Evolutionary conservation across 1,140 invertebrate species (phyloP).

Genomic region (Adoxophyes honmai): DNA sequence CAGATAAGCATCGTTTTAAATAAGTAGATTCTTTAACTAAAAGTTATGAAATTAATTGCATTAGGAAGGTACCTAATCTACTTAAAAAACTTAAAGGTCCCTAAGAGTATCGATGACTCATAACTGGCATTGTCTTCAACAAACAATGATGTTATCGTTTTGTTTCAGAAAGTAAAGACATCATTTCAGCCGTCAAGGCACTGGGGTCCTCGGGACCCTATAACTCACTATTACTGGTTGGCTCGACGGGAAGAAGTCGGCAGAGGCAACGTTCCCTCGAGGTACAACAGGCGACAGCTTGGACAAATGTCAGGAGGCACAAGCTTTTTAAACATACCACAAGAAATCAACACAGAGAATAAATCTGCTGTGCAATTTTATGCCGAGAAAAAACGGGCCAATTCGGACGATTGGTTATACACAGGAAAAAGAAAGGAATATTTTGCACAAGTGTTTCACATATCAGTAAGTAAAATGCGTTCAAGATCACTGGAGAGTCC

Average conservation of each 20-base stretch:
- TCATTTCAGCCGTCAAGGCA: slow-evolving; percentile 78
- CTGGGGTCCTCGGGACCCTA: slow-evolving; percentile 81
- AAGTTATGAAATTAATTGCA: too few species aligned
- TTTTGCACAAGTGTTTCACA: slow-evolving; percentile 23
- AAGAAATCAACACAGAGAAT: too few species aligned
- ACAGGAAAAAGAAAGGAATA: slow-evolving; percentile 36
- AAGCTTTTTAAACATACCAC: slow-evolving; percentile 25
- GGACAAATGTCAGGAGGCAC: slow-evolving; percentile 45
- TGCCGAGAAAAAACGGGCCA: slow-evolving; percentile 35
- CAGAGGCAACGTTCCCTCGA: slow-evolving; percentile 23
- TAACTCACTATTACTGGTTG: slow-evolving; percentile 79
- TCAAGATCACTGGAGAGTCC: slow-evolving; percentile 46
- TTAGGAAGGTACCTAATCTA: too few species aligned
- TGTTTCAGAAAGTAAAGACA: slow-evolving; percentile 78
- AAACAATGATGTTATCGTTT: too few species aligned
- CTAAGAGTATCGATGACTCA: too few species aligned
- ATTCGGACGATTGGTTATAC: slow-evolving; percentile 56
- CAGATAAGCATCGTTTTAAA: too few species aligned
- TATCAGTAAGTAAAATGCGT: slow-evolving; percentile 20
- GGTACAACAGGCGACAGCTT: slow-evolving; percentile 37
- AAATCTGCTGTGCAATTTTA: too few species aligned
- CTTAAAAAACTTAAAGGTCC: too few species aligned
- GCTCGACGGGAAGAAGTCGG: slow-evolving; percentile 66
- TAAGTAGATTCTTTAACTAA: too few species aligned
- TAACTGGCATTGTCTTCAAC: too few species aligned